These are phyloP conservation scores for Spea multiplicata DNA, from an alignment of 2,113 vertebrate genomes.

Conservation along the genomic window DNA sequence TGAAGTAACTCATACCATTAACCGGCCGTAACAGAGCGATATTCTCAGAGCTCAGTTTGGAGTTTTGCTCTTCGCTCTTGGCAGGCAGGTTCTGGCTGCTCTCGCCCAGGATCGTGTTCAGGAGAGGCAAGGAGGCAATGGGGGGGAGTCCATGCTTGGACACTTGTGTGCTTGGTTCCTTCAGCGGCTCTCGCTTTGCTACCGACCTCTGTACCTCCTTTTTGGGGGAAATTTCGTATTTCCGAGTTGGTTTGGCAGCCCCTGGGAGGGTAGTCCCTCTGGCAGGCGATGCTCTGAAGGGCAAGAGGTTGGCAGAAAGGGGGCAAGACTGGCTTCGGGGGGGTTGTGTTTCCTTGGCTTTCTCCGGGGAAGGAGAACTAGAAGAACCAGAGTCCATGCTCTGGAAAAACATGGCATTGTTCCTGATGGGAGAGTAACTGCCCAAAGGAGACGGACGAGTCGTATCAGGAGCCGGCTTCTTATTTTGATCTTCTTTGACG, in stretches of 20 bases:
- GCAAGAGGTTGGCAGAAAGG: slow-evolving; percentile 61
- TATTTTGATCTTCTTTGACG: slow-evolving; percentile 32
- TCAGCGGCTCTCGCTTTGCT: slow-evolving; percentile 47
- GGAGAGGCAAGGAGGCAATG: slow-evolving; percentile 60
- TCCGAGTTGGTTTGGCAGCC: slow-evolving; percentile 43
- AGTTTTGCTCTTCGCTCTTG: slow-evolving; percentile 61
- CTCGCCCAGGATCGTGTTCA: slow-evolving; percentile 55
- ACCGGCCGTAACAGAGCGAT: slow-evolving; percentile 64
- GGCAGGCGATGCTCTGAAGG: slow-evolving; percentile 61
- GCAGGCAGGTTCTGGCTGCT: slow-evolving; percentile 62
- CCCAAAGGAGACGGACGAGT: slow-evolving; percentile 87
- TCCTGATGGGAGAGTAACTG: slow-evolving; percentile 86
- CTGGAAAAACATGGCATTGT: slow-evolving; percentile 69
- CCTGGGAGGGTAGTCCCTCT: slow-evolving; percentile 47
- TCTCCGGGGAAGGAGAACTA: slow-evolving; percentile 68
- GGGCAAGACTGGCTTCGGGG: slow-evolving; percentile 66
- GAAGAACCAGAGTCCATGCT: slow-evolving; percentile 77
- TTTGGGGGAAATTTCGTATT: slow-evolving; percentile 46
- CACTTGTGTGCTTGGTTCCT: slow-evolving; percentile 45
- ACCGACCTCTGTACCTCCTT: slow-evolving; percentile 33
- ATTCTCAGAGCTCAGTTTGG: slow-evolving; percentile 54
- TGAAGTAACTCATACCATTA: slow-evolving; percentile 68
- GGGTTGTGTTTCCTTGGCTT: slow-evolving; percentile 62
- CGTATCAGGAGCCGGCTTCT: slow-evolving; percentile 63
- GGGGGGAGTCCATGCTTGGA: slow-evolving; percentile 71